phyloP scores from a whole-genome alignment of 2,888 invertebrate species.

The Lissocephala sabroskyi region DNA sequence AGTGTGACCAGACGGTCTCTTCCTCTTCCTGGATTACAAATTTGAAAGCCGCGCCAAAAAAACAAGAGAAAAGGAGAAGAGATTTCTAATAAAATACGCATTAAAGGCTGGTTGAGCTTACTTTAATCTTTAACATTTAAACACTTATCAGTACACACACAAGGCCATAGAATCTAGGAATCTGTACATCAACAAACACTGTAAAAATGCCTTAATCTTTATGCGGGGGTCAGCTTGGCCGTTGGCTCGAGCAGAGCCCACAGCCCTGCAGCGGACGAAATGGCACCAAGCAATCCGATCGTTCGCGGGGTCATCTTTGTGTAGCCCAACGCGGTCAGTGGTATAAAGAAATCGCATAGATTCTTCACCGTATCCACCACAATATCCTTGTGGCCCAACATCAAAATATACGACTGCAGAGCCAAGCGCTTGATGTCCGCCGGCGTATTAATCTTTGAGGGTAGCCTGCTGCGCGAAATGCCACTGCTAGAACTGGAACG shows the following conservation, averaged over 20 bases:
- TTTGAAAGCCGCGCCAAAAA: too few relatives aligned
- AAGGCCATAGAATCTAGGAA: constrained; percentile 6
- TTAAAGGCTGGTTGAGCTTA: too few relatives aligned
- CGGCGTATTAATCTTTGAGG: constrained; percentile 52
- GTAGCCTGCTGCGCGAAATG: constrained; percentile 50
- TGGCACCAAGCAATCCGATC: constrained; percentile 83
- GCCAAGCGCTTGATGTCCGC: constrained; percentile 50
- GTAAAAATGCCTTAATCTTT: too few relatives aligned
- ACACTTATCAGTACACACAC: constrained; percentile 3
- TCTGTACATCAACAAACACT: too few relatives aligned
- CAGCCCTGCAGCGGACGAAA: constrained; percentile 87
- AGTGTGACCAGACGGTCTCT: too few relatives aligned
- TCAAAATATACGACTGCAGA: constrained; percentile 53
- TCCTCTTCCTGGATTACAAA: too few relatives aligned
- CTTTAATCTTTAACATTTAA: too few relatives aligned
- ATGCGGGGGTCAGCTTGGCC: constrained; percentile 81
- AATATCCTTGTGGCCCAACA: constrained; percentile 76
- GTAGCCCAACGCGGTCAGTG: constrained; percentile 85
- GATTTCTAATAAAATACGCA: too few relatives aligned
- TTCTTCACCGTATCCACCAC: constrained; percentile 89
- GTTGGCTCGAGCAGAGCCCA: constrained; percentile 84
- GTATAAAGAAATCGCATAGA: constrained; percentile 89
- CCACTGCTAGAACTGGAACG: constrained; percentile 71
- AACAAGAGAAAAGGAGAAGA: too few relatives aligned
- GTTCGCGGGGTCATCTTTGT: constrained; percentile 83